Base-by-base conservation (phyloP, 37 sponge, comb jelly and placozoan species). In the Eunapius fragilis region DNA sequence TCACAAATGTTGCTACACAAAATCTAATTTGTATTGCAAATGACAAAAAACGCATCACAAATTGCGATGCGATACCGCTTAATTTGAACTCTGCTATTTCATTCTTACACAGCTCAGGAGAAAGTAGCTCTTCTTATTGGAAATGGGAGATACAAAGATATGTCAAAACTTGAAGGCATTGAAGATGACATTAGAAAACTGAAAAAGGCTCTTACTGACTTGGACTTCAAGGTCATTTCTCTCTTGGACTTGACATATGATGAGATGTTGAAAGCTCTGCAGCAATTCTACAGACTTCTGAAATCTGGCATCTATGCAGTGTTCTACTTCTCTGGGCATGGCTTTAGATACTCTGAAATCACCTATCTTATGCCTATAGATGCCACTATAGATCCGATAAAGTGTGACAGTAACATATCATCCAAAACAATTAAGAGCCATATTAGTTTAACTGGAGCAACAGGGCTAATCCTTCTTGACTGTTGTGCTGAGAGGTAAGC, bases 241-340 rank as follows among this genome's bases (percentile, higher is more conserved):
- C 72, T 92, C 31, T 34, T 82, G 31, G 68, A 91, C 67, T 79
- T 91, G 30, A 91, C 19, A 13, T 47, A 48, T 7, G 7, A 50
- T 11, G 91, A 91, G 37, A 86, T 86, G 78, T 78, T 73, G 41
- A 13, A 47, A 24, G 83, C 77, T 48, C 45, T 91, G 33, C 69
- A 78, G 1, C 12, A 25, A 38, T 77, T 91, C 37, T 86, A 70
- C 41, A 25, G 37, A 33, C n/a, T 82, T 17, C 74, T 80, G 31
- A 9, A 87, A 2, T 23, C 82, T 25, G 89, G 89, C 10, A 41
- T 85, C 25, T 92, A 92, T 67, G 86, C 72, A 22, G 34, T 89
- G 48, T 92, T 92, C 82, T 92, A 88, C 71, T 92, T 69, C 72
- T 80, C 89, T 37, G 93, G 93, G 2, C 93, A 92, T 50, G 93